phyloP scores from a whole-genome alignment of 2,113 vertebrate species.

The Nansenia antarctica region DNA sequence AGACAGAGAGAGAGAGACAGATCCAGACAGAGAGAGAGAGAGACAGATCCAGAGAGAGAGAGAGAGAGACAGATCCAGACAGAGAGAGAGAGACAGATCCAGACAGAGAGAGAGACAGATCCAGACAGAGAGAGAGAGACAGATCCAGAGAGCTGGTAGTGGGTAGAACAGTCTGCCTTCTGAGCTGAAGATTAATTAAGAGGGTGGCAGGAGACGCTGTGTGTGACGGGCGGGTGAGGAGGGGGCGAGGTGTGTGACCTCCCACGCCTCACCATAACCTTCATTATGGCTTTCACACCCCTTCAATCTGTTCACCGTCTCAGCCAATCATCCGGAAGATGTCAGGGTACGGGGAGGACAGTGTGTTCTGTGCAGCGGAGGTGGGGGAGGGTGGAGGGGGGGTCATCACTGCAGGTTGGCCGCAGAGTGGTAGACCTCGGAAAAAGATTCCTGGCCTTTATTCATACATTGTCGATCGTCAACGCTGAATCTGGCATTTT shows the following conservation, averaged over 20 bases:
- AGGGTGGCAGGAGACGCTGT: neutral
- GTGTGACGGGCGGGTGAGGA: neutral
- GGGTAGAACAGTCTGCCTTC: neutral
- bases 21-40: neutral
- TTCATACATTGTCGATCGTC: too few species aligned
- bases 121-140: neutral
- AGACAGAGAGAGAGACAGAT: neutral
- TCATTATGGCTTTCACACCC: conserved; percentile 1
- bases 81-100: neutral
- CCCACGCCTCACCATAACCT: neutral
- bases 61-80: neutral
- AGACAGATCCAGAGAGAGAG: neutral
- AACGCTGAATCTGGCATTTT: too few species aligned
- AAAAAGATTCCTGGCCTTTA: too few species aligned
- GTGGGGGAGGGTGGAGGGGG: neutral
- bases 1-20: neutral
- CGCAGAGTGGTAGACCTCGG: too few species aligned
- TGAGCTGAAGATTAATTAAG: neutral
- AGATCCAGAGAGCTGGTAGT: neutral
- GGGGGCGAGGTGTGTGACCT: neutral
- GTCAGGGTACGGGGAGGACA: too few species aligned
- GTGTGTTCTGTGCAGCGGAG: too few species aligned
- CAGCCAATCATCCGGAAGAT: neutral
- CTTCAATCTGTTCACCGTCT: neutral
- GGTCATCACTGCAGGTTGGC: too few species aligned